Evolutionary conservation across 1,140 invertebrate genomes (phyloP), one percentile per base, ranked within the genome.

Genomic region (Pygmarrhopalites habei): DNA sequence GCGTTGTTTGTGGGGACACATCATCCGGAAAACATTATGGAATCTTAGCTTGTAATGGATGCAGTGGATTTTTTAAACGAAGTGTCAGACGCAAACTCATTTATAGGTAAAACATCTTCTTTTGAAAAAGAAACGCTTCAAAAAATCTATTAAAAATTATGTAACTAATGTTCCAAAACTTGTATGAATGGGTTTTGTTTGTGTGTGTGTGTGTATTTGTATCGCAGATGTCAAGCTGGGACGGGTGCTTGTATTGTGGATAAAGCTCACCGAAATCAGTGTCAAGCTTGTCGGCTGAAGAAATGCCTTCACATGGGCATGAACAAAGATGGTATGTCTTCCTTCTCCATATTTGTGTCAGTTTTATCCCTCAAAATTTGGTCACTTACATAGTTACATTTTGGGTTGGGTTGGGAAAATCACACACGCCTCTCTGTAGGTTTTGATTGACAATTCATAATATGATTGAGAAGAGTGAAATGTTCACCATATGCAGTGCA

Each of bases 221-320:
- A 71, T 79, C 78, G n/a, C 78, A 96, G 93, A 81, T 98, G 94
- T 78, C 94, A 98, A 81, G 93, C 93, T 1, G 92, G 92, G 41
- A 97, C 92, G 3, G 94, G 94, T 10, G 82, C 88, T 59, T 99
- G 95, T 74, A 83, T 96, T 35, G 94, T 99, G 2, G 96, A 99
- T 79, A 99, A 99, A 77, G 94, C 95, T 0, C 96, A 99, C 77
- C 79, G 96, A 61, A 99, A 99, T 78, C 94, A 98, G 76, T 98
- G 94, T 75, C 95, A 98, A 76, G 95, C 95, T 0, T 99, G 96
- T 76, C 79, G 96, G 29, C 82, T 99, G 43, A 97, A 97, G 79
- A 99, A 98, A 79, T 99, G 96, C 77, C 82, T 99, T 43, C 84
- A 90, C 63, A 97, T 98, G 91, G 96, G 96, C 59, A 99, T 99